Evolutionary conservation across 2,113 vertebrate genomes (phyloP), one percentile per base, ranked within the genome.

Genomic region (Pseudois nayaur): DNA sequence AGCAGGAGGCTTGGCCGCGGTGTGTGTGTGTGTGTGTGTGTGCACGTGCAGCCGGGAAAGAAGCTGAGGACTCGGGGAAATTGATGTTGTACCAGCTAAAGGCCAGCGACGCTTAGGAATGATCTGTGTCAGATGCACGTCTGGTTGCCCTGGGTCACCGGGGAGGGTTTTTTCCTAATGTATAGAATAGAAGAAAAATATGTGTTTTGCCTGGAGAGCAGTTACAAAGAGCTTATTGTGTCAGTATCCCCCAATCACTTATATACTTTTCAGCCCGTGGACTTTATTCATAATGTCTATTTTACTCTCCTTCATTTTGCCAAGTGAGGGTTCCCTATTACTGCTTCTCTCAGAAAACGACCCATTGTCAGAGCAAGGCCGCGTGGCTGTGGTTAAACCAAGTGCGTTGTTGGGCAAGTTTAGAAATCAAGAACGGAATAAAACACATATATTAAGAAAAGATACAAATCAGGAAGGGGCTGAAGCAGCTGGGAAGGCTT

Each of bases 231-330:
- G 97, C 98, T 98, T 98, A 98, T 98, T 97, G 98, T 98, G 97
- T 97, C 97, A 95, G 84, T 95, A 97, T 90, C 89, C 95, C 89
- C 88, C 48, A 82, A 97, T 98, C 98, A 93, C 97, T 98, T 97
- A 19, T 97, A 92, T 64, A 91, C 98, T 98, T 97, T 98, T 87
- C 83, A 96, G 76, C 93, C 97, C 57, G 93, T 86, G 97, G 98
- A 97, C 98, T 98, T 99, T 99, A 98, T 98, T 98, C 98, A 98
- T 98, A 79, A 96, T 93, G 89, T 97, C 98, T 97, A 10, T 98
- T 98, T 98, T 98, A 97, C 95, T 98, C 98, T 82, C 59, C 84
- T 97, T 92, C 97, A 94, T 96, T 98, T 98, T 90, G 92, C 96
- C 95, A 91, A 94, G 87, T 81, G 89, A 87, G 95, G 93, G 94